Evolutionary conservation across 2,797 vertebrate species (phyloP), one percentile per base, ranked within the genome.

Genomic region (Myotis myotis): DNA sequence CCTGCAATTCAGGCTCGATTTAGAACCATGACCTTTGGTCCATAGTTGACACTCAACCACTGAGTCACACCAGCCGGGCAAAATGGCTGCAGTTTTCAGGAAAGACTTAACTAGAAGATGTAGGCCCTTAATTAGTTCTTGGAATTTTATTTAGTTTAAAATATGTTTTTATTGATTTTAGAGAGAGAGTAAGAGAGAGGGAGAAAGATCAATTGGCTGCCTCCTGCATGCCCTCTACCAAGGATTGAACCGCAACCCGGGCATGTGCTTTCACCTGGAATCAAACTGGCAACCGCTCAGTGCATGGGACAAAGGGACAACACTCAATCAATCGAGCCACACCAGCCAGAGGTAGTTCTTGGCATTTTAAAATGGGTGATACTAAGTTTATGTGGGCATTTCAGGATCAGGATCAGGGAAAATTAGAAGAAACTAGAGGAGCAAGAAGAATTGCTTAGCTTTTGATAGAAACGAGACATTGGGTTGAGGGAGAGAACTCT

Each of bases 61-160:
- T 13, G 25, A 62, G 28, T 62, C 12, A 62, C 28, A 30, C 28
- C 0, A 1, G 25, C 60, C 2, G 0, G 57, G 57, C 25, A 15
- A 60, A 60, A 38, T 38, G 76, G 62, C 33, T 74, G 3, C 2
- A 49, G 28, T 75, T 81, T 81, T 91, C 33, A 72, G 66, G 70
- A 89, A 84, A 83, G 44, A 60, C 71, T 72, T 94, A 82, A 70
- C 93, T 71, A 53, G 71, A 71, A 62, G 62, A 57, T 83, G 8
- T 30, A 74, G 28, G 22, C 28, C 64, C 83, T 90, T 38, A 33
- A 81, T 22, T 66, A 64, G 75, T 78, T 78, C 20, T 53, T 53
- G n/a, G 30, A n/a, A 64, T 64, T 53, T 17, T 17, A n/a, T 64
- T 64, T 64, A n/a, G 30, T 64, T 64, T n/a, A n/a, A 64, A 64